These are phyloP conservation scores for Misgurnus anguillicaudatus DNA, from an alignment of 2,113 vertebrate genomes.

Conservation along the genomic window DNA sequence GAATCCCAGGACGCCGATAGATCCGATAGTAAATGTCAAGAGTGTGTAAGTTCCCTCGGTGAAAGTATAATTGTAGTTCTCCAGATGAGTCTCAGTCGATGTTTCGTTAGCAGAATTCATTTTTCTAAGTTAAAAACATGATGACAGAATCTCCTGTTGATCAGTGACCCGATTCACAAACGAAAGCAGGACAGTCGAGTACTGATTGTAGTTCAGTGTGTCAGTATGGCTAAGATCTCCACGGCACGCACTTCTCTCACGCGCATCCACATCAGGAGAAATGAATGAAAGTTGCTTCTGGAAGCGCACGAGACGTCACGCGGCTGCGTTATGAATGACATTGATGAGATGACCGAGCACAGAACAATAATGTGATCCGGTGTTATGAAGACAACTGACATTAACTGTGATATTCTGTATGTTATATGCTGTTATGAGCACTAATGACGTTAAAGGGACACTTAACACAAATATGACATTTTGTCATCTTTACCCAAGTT, in stretches of 20 bases:
- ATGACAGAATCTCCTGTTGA: conserved; percentile 33
- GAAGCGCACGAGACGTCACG: background rate
- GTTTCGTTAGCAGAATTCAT: conserved; percentile 74
- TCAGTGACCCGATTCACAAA: conserved; percentile 56
- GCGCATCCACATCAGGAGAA: background rate
- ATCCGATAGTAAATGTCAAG: conserved; percentile 81
- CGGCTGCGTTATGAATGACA: background rate
- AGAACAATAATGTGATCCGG: no score
- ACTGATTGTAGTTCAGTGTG: conserved; percentile 31
- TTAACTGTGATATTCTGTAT: background rate
- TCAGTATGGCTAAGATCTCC: conserved; percentile 16
- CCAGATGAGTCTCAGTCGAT: conserved; percentile 56
- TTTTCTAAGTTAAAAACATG: conserved; percentile 61
- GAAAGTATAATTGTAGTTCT: conserved; percentile 70
- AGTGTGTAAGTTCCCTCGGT: conserved; percentile 82
- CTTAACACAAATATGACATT: no score
- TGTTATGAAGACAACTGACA: no score
- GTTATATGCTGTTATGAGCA: background rate
- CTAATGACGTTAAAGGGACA: background rate
- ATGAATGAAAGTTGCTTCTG: background rate
- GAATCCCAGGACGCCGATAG: conserved; percentile 81
- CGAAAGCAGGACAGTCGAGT: conserved; percentile 60
- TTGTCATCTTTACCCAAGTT: no score
- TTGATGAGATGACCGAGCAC: background rate
- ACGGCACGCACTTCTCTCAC: conserved; percentile 9